Conservation (phyloP, 2,113 vertebrate species). For the Myiopsitta monachus region DNA sequence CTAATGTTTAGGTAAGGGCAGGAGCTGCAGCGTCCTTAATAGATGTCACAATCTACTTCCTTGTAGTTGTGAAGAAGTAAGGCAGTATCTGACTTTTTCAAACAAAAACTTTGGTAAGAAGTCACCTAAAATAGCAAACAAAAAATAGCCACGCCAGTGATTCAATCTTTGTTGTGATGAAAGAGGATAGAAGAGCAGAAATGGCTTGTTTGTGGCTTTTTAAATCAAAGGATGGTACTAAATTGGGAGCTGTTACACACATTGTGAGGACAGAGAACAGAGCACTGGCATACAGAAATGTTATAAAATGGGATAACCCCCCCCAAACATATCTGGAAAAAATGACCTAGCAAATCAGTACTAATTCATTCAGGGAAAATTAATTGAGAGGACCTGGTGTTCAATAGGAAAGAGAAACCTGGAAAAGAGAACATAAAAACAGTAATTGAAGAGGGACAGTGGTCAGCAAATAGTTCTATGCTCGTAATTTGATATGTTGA, state of each 20-base stretch:
- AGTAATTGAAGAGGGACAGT: not conserved
- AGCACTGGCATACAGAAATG: not conserved
- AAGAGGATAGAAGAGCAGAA: not conserved
- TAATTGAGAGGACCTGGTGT: not conserved
- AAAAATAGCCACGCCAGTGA: not conserved
- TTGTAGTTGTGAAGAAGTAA: not conserved
- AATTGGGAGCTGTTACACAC: not conserved
- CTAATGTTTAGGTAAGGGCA: not conserved
- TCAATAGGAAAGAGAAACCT: slow-evolving; percentile 7
- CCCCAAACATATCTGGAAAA: slow-evolving; percentile 1
- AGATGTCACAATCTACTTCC: rapidly evolving
- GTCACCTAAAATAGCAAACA: not conserved
- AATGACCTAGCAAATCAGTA: not conserved
- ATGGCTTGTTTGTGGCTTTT: not conserved
- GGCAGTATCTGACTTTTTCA: not conserved
- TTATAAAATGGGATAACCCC: not conserved
- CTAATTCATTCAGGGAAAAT: slow-evolving; percentile 30
- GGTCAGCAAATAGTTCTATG: slow-evolving; percentile 42
- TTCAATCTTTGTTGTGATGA: not conserved
- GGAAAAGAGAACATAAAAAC: not conserved
- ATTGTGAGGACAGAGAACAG: not conserved
- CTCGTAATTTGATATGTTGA: slow-evolving; percentile 6
- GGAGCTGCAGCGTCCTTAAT: not conserved
- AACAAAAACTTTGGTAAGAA: not conserved
- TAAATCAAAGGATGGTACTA: slow-evolving; percentile 15